Base-by-base conservation (phyloP, 2,113 vertebrate genomes). In the Perognathus longimembris region DNA sequence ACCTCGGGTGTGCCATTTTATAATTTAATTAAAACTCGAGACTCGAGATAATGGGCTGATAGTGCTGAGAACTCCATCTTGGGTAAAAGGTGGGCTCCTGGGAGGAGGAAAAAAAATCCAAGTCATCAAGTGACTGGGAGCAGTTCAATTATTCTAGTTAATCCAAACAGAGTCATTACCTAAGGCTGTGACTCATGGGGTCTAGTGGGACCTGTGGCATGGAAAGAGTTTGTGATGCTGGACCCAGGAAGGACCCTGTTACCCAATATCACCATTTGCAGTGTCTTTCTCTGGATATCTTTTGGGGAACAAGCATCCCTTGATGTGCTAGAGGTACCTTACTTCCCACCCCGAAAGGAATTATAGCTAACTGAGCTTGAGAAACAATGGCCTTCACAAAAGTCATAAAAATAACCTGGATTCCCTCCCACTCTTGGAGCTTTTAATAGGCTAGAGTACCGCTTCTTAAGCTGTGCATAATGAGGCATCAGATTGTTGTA, bases 11-110 rank as follows among this genome's bases (percentile, higher is more conserved):
- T 1, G 0, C 61, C 36, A 14, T 86, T 93, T 95, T 94, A 40
- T 92, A 89, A 92, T 94, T 93, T 96, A 96, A 96, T 93, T 97
- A 95, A 92, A 92, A 90, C 61, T 0, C 0, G 73, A 95, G 76
- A 61, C 89, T 95, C 20, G 34, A 94, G 54, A 79, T 97, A 90
- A 96, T 93, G 92, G 94, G 79, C 70, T 75, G n/a, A 15, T 64
- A 79, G n/a, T 93, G 57, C 63, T n/a, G 77, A 28, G 2, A 3
- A 38, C 63, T 34, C 74, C 32, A 74, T 73, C 10, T 32, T 42
- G 74, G 81, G n/a, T 85, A 66, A 59, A 83, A 85, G 61, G 8
- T 24, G 28, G 74, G 54, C 73, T 59, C 66, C 32, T 2, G 40
- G 64, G 76, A 77, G 22, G 66, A 88, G 45, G 75, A 70, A 34